phyloP scores from a whole-genome alignment of 53 echinoderm and acorn worm species.

The Actinopyga echinites region DNA sequence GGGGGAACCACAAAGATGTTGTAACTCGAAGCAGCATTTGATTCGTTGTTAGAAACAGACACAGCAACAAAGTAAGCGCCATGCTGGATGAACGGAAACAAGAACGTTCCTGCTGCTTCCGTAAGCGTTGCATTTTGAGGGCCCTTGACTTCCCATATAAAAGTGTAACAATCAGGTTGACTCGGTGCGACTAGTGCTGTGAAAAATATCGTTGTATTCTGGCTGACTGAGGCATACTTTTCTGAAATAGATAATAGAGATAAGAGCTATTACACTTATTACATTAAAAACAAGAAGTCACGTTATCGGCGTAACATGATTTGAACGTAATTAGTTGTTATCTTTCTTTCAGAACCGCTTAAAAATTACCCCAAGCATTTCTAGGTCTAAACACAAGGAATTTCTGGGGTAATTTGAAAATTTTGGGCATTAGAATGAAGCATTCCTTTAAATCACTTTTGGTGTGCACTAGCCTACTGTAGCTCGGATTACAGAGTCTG shows the following conservation, averaged over 20 bases:
- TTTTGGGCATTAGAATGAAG: no score
- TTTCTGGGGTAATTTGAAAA: no score
- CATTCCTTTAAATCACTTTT: no score
- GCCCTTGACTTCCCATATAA: background rate
- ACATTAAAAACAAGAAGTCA: no score
- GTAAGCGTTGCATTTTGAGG: background rate
- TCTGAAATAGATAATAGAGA: background rate
- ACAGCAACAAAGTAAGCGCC: background rate
- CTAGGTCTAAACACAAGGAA: no score
- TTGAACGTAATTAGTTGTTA: no score
- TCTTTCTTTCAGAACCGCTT: no score
- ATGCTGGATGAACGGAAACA: background rate
- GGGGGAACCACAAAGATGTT: background rate
- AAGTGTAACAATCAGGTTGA: background rate
- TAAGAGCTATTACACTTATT: no score
- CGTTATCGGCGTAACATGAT: no score
- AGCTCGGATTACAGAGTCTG: no score
- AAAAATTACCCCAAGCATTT: no score
- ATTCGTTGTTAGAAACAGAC: background rate
- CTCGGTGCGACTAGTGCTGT: background rate
- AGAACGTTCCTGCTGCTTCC: background rate
- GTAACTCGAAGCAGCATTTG: background rate
- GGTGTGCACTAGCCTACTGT: no score
- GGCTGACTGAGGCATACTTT: background rate
- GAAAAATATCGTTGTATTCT: background rate